Base-by-base conservation (phyloP, 2,888 invertebrate genomes). In the Julus scanicus region DNA sequence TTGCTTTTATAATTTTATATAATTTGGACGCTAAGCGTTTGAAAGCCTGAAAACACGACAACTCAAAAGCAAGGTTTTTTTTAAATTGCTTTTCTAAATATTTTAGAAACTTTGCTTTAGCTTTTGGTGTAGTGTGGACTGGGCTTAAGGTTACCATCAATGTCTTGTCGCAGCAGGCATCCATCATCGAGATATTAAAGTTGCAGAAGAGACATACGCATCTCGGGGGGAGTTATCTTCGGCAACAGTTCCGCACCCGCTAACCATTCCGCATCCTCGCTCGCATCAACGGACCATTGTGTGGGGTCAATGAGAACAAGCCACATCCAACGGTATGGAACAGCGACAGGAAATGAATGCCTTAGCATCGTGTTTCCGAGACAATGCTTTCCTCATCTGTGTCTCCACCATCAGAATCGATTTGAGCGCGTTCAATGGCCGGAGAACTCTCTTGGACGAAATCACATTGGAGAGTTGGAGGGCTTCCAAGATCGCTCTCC, bases 361-460 rank as follows among this genome's bases (percentile, higher is more conserved):
- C 44, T 40, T 84, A 84, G 84, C 84, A 84, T 40, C 48, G 40
- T 11, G 84, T 84, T 84, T 84, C 84, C 5, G 84, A 84, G 8
- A 84, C 84, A 40, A 13, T 84, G 71, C 71, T 71, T 71, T 71
- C 71, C 71, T 71, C 71, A 29, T 71, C 57, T 17, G 57, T 57
- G 13, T 57, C 57, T 17, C 15, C 17, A 17, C 17, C 57, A 17
- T 57, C 71, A 20, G 71, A 71, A 71, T 71, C 29, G 71, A 29
- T 71, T 71, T 71, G 71, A 20, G 71, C 71, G 29, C 11, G 71
- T 71, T 6, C 71, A 71, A 3, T 29, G 29, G 71, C 11, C n/a
- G 29, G 71, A 71, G 29, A 29, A 63, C 20, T 15, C 63, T 20
- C 63, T 20, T 29, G 71, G 71, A 71, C n/a, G 71, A n/a, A 71